Evolutionary conservation across 2,888 invertebrate genomes (phyloP).

Genomic region (Latrodectus hesperus): DNA sequence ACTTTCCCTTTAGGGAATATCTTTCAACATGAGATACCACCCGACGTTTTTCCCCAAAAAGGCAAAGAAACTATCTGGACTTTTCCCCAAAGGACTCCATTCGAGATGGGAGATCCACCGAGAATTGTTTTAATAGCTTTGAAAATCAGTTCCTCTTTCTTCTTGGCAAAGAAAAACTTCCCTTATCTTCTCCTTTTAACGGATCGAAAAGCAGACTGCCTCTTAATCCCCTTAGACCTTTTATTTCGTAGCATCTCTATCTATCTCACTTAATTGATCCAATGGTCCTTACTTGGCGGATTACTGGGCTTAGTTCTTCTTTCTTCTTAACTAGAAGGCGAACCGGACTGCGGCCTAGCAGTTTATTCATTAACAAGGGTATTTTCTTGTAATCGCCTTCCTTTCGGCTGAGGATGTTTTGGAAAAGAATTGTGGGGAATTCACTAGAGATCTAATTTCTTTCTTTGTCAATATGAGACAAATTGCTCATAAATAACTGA

Average conservation of each 20-base stretch:
- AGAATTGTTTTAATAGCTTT: conserved; percentile 57
- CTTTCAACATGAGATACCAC: conserved; percentile 1
- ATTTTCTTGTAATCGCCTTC: neutral
- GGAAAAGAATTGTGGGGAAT: neutral
- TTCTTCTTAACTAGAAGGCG: neutral
- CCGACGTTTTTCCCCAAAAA: neutral
- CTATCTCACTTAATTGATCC: conserved; percentile 35
- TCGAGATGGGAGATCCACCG: conserved; percentile 3
- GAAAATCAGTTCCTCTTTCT: conserved; percentile 33
- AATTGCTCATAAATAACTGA: no score
- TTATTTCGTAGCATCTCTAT: conserved; percentile 20
- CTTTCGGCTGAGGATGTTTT: no score
- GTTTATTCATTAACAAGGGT: neutral
- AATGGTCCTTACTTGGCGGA: conserved; percentile 20
- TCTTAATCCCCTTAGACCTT: conserved; percentile 33
- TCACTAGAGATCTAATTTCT: neutral
- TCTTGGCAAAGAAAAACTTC: neutral
- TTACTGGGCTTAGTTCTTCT: conserved; percentile 1
- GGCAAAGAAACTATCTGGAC: neutral
- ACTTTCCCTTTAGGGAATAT: neutral
- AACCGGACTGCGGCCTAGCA: neutral
- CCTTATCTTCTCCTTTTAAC: conserved; percentile 17
- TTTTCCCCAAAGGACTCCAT: neutral
- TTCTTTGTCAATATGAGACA: no score
- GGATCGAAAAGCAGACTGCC: conserved; percentile 11